These are phyloP conservation scores for Phymanthus crucifer DNA, from an alignment of 92 coral and sea anemone species.

Conservation along the genomic window DNA sequence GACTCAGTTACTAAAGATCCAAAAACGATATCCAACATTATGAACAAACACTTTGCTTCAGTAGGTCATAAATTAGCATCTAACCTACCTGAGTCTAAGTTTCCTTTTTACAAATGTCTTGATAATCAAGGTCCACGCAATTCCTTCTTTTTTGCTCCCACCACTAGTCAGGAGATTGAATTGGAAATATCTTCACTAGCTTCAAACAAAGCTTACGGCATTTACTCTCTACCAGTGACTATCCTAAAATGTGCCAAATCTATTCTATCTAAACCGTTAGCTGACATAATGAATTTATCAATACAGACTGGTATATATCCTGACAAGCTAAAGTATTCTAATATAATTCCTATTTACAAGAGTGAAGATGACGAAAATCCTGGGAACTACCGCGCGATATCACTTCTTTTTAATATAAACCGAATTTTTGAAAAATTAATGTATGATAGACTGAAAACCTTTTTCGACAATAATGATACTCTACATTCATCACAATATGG, in stretches of 20 bases:
- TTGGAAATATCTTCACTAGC: conserved; percentile 27
- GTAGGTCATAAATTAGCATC: conserved; percentile 47
- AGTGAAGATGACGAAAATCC: conserved; percentile 31
- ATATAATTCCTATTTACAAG: conserved; percentile 25
- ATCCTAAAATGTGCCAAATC: conserved; percentile 27
- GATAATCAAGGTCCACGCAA: conserved; percentile 7
- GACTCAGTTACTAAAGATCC: conserved; percentile 18
- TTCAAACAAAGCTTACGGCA: conserved; percentile 36
- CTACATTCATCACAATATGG: conserved; percentile 35
- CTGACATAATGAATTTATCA: background rate
- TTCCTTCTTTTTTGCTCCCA: conserved; percentile 29
- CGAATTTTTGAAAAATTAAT: conserved; percentile 38
- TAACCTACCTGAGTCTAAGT: conserved; percentile 28
- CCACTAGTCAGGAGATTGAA: conserved; percentile 34
- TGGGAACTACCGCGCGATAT: conserved; percentile 21
- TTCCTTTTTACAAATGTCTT: conserved; percentile 23
- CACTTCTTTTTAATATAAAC: conserved; percentile 19
- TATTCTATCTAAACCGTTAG: conserved; percentile 19
- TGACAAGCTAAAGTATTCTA: conserved; percentile 12
- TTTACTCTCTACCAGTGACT: conserved; percentile 36
- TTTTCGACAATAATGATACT: conserved; percentile 12
- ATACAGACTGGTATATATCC: conserved; percentile 4
- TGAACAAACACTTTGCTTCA: conserved; percentile 47
- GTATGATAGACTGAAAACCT: conserved; percentile 22
- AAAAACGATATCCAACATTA: conserved; percentile 33